Percentiles rank a stretch among this genome's conserved stretches.
Evolutionary conservation across 2,797 vertebrate species (phyloP).

Genomic region (Cirrhinus molitorella): DNA sequence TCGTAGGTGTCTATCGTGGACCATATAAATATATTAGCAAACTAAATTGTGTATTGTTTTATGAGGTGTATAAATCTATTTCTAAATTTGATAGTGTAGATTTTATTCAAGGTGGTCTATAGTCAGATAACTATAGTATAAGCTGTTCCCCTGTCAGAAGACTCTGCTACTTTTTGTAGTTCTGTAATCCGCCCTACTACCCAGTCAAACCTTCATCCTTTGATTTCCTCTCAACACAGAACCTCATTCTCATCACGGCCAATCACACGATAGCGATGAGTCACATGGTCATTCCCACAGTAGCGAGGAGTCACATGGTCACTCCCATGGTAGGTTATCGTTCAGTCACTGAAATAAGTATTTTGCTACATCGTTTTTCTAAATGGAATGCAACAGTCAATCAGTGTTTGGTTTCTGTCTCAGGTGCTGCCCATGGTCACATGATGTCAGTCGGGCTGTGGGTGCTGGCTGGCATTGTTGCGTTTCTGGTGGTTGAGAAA

Average conservation of each 20-base stretch:
- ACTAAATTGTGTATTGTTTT: no score
- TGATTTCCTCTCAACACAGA: slow-evolving; percentile 70
- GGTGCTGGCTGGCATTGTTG: slow-evolving; percentile 91
- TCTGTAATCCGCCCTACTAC: not conserved
- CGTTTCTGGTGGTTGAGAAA: slow-evolving; percentile 92
- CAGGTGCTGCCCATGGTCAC: slow-evolving; percentile 84
- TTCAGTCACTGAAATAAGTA: not conserved
- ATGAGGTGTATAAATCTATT: not conserved
- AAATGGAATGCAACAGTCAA: no score
- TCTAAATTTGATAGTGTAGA: not conserved
- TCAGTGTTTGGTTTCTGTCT: not conserved
- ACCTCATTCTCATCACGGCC: slow-evolving; percentile 83
- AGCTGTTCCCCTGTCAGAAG: no score
- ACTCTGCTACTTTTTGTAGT: no score
- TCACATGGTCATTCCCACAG: slow-evolving; percentile 57
- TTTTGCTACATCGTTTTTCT: not conserved
- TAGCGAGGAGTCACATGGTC: slow-evolving; percentile 75
- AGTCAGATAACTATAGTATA: not conserved
- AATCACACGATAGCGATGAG: slow-evolving; percentile 57
- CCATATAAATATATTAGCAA: not conserved
- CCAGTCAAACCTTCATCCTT: not conserved
- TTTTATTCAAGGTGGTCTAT: not conserved
- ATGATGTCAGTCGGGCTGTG: slow-evolving; percentile 91
- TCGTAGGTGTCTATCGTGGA: not conserved
- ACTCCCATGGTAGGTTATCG: slow-evolving; percentile 81